These are phyloP conservation scores for Hyaena hyaena DNA, from an alignment of 2,113 vertebrate species.

Conservation along the genomic window DNA sequence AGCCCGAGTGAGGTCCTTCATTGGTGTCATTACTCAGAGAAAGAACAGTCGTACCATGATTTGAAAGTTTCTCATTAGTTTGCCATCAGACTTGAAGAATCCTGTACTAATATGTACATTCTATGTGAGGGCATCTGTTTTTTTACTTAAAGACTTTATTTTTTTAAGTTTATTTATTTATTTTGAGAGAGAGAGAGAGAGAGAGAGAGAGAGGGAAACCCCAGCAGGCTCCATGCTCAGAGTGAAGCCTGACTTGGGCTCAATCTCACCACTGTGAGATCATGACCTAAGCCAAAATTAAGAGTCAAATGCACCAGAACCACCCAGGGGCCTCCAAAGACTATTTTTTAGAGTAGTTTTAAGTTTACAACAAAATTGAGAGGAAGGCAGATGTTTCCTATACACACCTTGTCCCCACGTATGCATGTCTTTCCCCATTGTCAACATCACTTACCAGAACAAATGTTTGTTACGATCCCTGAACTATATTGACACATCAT, in stretches of 20 bases:
- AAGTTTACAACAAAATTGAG: background rate
- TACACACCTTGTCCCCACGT: fast-evolving
- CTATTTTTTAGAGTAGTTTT: background rate
- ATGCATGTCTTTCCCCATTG: background rate
- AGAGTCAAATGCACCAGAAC: too few species aligned
- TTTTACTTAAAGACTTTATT: background rate
- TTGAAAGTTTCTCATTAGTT: background rate
- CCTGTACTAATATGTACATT: background rate
- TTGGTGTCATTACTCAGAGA: background rate
- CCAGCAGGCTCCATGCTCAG: too few species aligned
- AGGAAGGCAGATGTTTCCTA: background rate
- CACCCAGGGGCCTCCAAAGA: background rate
- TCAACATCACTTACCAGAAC: background rate
- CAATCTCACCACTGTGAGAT: too few species aligned
- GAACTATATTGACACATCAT: background rate
- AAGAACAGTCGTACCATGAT: background rate
- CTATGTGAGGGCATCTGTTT: background rate
- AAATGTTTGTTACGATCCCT: background rate
- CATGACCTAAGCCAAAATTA: too few species aligned
- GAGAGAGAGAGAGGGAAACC: too few species aligned
- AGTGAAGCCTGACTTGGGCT: too few species aligned
- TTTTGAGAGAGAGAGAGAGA: too few species aligned
- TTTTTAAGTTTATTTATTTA: background rate
- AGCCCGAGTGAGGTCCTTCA: background rate
- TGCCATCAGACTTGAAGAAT: background rate